Conservation (phyloP, 2,888 invertebrate species). For the Monochamus alternatus region DNA sequence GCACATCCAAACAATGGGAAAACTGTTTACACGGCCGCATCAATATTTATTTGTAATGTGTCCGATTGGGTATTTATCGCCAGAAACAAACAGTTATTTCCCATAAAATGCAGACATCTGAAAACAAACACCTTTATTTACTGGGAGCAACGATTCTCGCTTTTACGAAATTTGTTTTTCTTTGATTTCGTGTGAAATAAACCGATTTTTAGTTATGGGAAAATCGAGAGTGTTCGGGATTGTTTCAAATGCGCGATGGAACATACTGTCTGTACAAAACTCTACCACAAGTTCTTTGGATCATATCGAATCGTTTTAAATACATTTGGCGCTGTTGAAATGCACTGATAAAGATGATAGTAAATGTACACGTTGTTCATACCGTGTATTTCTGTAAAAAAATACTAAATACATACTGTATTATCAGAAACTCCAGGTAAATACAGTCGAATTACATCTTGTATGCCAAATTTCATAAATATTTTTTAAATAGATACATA, state of each 20-base stretch:
- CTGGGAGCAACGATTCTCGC: conserved; percentile 5
- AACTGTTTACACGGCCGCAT: conserved; percentile 14
- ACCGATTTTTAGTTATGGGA: background rate
- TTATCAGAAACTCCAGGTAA: too few relatives aligned
- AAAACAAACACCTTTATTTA: conserved; percentile 29
- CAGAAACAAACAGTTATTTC: conserved; percentile 27
- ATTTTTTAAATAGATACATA: too few relatives aligned
- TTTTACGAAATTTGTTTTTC: conserved; percentile 9
- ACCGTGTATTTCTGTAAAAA: too few relatives aligned
- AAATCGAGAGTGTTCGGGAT: background rate
- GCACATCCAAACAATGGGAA: conserved; percentile 15
- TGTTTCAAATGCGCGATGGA: background rate
- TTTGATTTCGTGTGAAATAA: background rate
- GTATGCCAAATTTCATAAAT: too few relatives aligned
- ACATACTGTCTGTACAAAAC: too few relatives aligned
- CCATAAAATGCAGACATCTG: conserved; percentile 22
- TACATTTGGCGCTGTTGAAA: too few relatives aligned
- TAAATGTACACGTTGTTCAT: too few relatives aligned
- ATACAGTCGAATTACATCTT: too few relatives aligned
- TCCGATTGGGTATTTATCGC: conserved; percentile 31
- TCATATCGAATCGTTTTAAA: too few relatives aligned
- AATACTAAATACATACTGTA: too few relatives aligned
- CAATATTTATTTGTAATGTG: conserved; percentile 33
- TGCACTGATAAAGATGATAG: too few relatives aligned
- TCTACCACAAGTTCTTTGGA: too few relatives aligned